phyloP scores from a whole-genome alignment of 1,140 invertebrate genomes.

The Musca vetustissima region DNA sequence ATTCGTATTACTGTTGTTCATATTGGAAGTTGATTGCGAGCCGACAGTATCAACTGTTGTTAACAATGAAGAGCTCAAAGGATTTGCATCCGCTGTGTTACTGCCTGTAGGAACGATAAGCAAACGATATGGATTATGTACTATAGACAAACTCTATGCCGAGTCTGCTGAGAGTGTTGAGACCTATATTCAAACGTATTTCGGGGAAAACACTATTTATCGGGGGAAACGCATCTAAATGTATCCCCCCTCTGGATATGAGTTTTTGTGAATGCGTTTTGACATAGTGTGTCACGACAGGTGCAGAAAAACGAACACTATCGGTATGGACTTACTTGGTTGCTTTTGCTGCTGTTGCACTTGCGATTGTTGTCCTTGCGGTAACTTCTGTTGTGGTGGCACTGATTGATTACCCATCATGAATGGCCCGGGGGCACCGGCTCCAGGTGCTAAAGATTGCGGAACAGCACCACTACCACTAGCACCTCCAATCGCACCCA shows the following conservation, averaged over 20 bases:
- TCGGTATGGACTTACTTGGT: slow-evolving; percentile 34
- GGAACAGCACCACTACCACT: slow-evolving; percentile 51
- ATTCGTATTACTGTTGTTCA: slow-evolving; percentile 19
- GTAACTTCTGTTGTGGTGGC: slow-evolving; percentile 57
- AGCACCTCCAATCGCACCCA: slow-evolving; percentile 40
- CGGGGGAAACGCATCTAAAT: too few species aligned
- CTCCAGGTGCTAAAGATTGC: slow-evolving; percentile 58
- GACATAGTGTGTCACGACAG: background rate
- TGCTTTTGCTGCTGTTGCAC: slow-evolving; percentile 61
- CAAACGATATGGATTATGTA: background rate
- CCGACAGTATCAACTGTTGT: slow-evolving; percentile 13
- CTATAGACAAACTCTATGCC: background rate
- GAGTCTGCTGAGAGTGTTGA: background rate
- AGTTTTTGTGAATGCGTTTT: background rate
- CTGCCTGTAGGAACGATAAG: slow-evolving; percentile 15
- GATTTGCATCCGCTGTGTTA: slow-evolving; percentile 11
- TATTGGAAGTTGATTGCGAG: slow-evolving; percentile 2
- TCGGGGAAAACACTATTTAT: background rate
- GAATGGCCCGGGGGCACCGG: slow-evolving; percentile 64
- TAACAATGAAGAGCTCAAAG: slow-evolving; percentile 11
- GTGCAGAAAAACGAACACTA: too few species aligned
- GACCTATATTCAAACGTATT: background rate
- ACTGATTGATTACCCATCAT: slow-evolving; percentile 64
- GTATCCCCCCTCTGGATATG: background rate
- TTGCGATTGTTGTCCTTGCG: slow-evolving; percentile 63